Base-by-base conservation (phyloP, 2,113 vertebrate species). In the Reinhardtius hippoglossoides region DNA sequence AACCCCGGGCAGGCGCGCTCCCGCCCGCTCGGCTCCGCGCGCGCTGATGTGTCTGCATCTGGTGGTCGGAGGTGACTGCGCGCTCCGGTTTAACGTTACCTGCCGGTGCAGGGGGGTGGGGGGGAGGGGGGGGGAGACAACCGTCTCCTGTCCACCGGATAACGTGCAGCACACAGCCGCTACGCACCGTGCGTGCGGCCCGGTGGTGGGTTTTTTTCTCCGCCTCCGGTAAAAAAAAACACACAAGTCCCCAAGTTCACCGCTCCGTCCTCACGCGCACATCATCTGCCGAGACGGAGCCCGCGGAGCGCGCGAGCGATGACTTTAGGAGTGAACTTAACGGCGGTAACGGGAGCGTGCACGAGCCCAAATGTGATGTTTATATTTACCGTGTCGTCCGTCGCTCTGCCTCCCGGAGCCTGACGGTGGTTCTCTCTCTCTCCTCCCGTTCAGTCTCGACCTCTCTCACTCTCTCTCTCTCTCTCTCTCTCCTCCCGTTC, bases 361-460 rank as follows among this genome's bases (percentile, higher is more conserved):
- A 42, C 81, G 76, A 82, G 72, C 67, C 27, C 58, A 80, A 84
- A 83, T 74, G 73, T 64, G 76, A 85, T 87, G 89, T 90, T 88
- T 89, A 92, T 92, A 92, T 94, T 95, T 95, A 95, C 95, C 94
- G 94, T 95, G 92, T 94, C 91, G 91, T 95, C 93, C 93, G 91
- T 95, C 92, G 81, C 93, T 89, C 91, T 91, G 92, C 91, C 94
- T 79, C 94, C 78, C 88, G 80, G 90, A 90, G 86, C 85, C 86
- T 84, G 80, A 83, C 74, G 74, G 83, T 87, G 79, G 84, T 54
- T 86, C 85, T 89, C 94, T 79, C 90, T 62, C 84, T 50, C 87
- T 37, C 78, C 89, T 63, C 88, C 88, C 92, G 84, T 78, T 65
- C 81, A 54, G 75, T 48, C 81, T 56, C 93, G 65, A 84, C 76